Percentiles rank a stretch among this genome's conserved stretches.
Conservation (phyloP, 2,113 vertebrate genomes). For the Carettochelys insculpta region DNA sequence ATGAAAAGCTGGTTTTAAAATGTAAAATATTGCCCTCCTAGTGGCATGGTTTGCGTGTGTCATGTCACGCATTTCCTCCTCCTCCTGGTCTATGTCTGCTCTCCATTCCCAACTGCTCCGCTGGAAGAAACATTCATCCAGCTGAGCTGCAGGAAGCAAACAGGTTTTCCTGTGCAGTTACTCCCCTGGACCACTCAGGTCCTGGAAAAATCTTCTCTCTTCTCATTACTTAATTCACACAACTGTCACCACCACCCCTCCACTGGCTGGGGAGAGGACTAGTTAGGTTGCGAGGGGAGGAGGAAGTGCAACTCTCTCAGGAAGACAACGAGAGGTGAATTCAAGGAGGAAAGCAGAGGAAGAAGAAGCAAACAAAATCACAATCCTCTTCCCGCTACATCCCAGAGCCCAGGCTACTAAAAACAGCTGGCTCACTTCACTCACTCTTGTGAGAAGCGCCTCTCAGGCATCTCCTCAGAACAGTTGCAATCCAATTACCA, state of each 20-base stretch:
- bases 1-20: neutral
- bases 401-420: neutral
- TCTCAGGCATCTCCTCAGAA: neutral
- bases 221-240: neutral
- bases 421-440: constrained; percentile 8
- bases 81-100: rapidly evolving
- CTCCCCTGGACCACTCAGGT: rapidly evolving
- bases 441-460: constrained; percentile 1
- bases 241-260: neutral
- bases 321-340: neutral
- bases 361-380: neutral
- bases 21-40: neutral
- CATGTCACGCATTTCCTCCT: neutral
- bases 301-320: neutral
- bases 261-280: neutral
- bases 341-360: neutral
- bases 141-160: neutral
- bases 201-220: neutral
- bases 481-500: neutral
- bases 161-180: rapidly evolving
- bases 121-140: too few species aligned
- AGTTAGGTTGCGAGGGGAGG: neutral
- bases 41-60: neutral
- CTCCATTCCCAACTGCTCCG: neutral
- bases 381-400: neutral